These are phyloP conservation scores for Heterohyrax brucei DNA, from an alignment of 2,797 vertebrate genomes.

Conservation along the genomic window DNA sequence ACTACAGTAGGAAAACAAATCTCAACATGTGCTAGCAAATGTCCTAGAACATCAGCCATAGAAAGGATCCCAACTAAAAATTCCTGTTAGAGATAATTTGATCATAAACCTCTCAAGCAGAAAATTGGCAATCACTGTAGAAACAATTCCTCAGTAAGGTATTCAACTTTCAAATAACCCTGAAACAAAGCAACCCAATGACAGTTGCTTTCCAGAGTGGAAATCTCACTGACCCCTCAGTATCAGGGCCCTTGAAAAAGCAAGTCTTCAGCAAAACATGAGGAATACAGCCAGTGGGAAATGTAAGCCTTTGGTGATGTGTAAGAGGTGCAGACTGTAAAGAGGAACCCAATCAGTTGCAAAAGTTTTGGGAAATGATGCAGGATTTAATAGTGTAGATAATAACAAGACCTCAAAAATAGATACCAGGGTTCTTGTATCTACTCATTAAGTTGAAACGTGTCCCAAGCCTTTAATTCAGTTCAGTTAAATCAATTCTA, in stretches of 20 bases:
- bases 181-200: constrained; percentile 85
- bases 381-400: neutral
- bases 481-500: neutral
- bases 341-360: neutral
- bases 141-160: constrained; percentile 91
- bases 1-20: constrained; percentile 84
- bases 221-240: neutral
- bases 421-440: neutral
- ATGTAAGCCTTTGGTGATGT: neutral
- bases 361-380: neutral
- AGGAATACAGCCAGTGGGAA: neutral
- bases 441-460: constrained; percentile 26
- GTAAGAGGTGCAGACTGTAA: neutral
- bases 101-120: constrained; percentile 92
- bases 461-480: neutral
- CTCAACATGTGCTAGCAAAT: constrained; percentile 82
- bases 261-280: neutral
- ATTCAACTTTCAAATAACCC: constrained; percentile 91
- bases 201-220: constrained; percentile 84
- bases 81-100: constrained; percentile 87
- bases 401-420: constrained; percentile 40
- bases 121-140: constrained; percentile 91
- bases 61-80: constrained; percentile 87
- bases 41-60: constrained; percentile 81
- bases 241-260: neutral